phyloP scores from a whole-genome alignment of 2,888 invertebrate genomes.

The Oscheius sp. region DNA sequence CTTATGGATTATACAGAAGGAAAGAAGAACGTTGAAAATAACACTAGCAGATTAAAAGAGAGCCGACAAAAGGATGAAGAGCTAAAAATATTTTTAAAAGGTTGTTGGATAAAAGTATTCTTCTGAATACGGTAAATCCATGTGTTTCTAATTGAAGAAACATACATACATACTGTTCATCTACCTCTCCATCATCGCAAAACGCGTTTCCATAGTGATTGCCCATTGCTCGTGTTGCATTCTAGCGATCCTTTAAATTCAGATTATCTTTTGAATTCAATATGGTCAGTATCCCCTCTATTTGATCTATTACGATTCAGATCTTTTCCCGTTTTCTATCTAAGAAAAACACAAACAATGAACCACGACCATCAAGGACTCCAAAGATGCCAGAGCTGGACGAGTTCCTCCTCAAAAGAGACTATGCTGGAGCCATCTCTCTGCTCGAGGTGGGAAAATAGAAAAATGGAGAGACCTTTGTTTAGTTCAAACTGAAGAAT shows the following conservation, averaged over 20 bases:
- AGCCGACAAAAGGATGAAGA: too few relatives aligned
- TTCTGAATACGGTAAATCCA: too few relatives aligned
- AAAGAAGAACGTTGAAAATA: too few relatives aligned
- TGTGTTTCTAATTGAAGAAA: too few relatives aligned
- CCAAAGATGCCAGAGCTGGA: constrained; percentile 79
- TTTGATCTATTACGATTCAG: constrained; percentile 26
- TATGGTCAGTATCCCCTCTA: background rate
- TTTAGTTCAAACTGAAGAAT: constrained; percentile 38
- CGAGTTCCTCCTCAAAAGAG: constrained; percentile 86
- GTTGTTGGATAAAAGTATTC: too few relatives aligned
- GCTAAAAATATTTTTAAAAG: too few relatives aligned
- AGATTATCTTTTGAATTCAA: background rate
- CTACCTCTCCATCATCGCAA: background rate
- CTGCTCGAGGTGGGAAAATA: constrained; percentile 81
- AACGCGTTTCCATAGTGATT: constrained; percentile 23
- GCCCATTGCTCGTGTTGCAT: constrained; percentile 3
- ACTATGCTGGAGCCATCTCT: constrained; percentile 92
- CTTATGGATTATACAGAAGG: too few relatives aligned
- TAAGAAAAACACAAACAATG: constrained; percentile 33
- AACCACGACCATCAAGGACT: constrained; percentile 6
- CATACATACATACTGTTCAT: background rate
- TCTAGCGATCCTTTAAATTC: background rate
- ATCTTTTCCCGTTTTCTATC: constrained; percentile 56
- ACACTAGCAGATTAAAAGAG: too few relatives aligned
- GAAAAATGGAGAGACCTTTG: constrained; percentile 23